Conservation (phyloP, 2,888 invertebrate species). For the Scaptomyza parva region DNA sequence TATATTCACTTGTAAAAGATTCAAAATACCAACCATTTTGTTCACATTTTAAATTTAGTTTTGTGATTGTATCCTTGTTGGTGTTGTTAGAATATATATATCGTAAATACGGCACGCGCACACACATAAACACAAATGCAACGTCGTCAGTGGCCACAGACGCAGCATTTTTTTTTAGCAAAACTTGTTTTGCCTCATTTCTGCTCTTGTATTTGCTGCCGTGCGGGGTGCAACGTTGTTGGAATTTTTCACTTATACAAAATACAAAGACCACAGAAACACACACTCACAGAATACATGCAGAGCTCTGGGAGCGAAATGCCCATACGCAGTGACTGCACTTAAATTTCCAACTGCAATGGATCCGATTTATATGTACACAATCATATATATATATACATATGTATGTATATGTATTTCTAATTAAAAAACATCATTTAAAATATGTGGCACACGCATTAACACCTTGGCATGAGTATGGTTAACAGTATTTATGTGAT, state of each 20-base stretch:
- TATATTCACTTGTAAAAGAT: neutral
- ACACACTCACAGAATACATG: constrained; percentile 19
- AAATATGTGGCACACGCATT: constrained; percentile 31
- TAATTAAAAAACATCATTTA: constrained; percentile 16
- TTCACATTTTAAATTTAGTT: constrained; percentile 65
- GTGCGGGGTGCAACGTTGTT: constrained; percentile 70
- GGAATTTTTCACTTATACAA: constrained; percentile 79
- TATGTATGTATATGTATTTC: constrained; percentile 8
- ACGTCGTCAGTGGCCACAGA: constrained; percentile 60
- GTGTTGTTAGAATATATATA: constrained; percentile 43
- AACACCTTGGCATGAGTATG: constrained; percentile 24
- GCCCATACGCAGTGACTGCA: constrained; percentile 43
- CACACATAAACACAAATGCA: constrained; percentile 59
- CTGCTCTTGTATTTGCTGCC: constrained; percentile 64
- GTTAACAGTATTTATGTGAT: constrained; percentile 40
- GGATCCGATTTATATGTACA: constrained; percentile 16
- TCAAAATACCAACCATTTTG: constrained; percentile 57
- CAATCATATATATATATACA: neutral
- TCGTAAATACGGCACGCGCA: constrained; percentile 58
- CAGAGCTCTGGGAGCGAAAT: constrained; percentile 22
- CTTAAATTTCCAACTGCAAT: constrained; percentile 41
- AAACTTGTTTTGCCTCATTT: constrained; percentile 80
- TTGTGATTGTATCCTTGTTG: constrained; percentile 30
- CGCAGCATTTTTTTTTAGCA: constrained; percentile 69
- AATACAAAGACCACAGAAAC: constrained; percentile 60